These are phyloP conservation scores for Zootermopsis nevadensis DNA, from an alignment of 2,888 invertebrate genomes.

Conservation along the genomic window DNA sequence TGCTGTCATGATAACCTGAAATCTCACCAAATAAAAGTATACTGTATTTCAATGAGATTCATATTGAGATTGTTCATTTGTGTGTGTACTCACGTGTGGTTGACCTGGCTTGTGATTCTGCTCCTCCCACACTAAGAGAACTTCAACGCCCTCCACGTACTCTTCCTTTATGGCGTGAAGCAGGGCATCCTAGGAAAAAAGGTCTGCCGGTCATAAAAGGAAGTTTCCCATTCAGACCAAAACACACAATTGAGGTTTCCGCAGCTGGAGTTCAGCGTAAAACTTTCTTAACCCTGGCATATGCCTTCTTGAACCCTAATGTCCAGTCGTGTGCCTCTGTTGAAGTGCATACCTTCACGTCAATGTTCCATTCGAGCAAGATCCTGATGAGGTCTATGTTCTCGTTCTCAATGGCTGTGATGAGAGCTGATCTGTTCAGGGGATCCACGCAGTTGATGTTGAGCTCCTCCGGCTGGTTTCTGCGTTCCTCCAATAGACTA, in stretches of 20 bases:
- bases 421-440: constrained; percentile 90
- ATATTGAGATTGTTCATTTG: no score
- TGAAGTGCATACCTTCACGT: constrained; percentile 75
- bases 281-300: no score
- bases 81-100: constrained; percentile 75
- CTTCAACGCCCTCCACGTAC: constrained; percentile 97
- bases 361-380: constrained; percentile 82
- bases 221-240: no score
- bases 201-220: not conserved
- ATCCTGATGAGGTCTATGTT: constrained; percentile 92
- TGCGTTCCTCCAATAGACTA: constrained; percentile 79
- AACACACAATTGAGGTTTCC: no score
- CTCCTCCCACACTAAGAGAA: constrained; percentile 92
- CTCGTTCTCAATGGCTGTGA: constrained; percentile 97
- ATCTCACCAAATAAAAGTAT: no score
- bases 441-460: constrained; percentile 97
- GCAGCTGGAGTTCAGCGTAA: no score
- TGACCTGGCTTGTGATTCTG: constrained; percentile 78
- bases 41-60: no score
- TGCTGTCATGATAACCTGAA: no score
- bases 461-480: constrained; percentile 74
- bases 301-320: no score
- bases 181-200: constrained; percentile 78
- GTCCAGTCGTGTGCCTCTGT: no score
- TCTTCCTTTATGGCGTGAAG: constrained; percentile 98